Evolutionary conservation across 2,113 vertebrate species (phyloP).

Genomic region (Rhabdomys dilectus): DNA sequence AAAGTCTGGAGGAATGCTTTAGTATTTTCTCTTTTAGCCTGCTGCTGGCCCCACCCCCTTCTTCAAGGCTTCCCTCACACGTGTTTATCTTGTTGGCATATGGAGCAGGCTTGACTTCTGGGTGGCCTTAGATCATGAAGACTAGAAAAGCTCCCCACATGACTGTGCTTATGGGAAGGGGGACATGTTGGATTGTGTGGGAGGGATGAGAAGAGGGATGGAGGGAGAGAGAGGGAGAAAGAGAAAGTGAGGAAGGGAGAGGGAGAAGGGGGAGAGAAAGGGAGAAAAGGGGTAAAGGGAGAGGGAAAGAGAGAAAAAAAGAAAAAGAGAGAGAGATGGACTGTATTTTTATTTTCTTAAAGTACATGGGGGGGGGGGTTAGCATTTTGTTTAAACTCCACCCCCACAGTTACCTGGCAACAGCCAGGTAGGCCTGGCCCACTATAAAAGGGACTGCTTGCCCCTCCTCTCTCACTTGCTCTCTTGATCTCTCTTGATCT

Average conservation of each 20-base stretch:
- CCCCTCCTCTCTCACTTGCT: too few relatives aligned
- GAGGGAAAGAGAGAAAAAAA: too few relatives aligned
- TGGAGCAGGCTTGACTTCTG: slow-evolving; percentile 64
- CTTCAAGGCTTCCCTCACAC: neutral
- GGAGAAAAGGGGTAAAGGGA: too few relatives aligned
- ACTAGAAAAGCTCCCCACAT: slow-evolving; percentile 43
- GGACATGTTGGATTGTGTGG: slow-evolving; percentile 40
- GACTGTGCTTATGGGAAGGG: slow-evolving; percentile 57
- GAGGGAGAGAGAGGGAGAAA: neutral
- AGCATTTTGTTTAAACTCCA: too few relatives aligned
- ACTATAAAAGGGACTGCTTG: too few relatives aligned
- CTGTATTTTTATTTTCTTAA: too few relatives aligned
- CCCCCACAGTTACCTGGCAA: too few relatives aligned
- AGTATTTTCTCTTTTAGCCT: slow-evolving; percentile 63
- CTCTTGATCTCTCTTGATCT: too few relatives aligned
- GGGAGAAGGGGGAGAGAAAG: neutral
- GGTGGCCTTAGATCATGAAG: slow-evolving; percentile 59
- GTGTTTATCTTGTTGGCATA: slow-evolving; percentile 73
- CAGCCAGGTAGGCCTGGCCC: too few relatives aligned
- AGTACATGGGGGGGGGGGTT: too few relatives aligned
- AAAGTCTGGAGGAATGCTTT: slow-evolving; percentile 52
- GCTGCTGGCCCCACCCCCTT: slow-evolving; percentile 27
- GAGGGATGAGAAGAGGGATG: neutral
- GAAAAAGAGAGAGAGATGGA: too few relatives aligned
- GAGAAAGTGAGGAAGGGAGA: neutral